Conservation (phyloP, 1,140 invertebrate genomes). For the Drosophila virilis region DNA sequence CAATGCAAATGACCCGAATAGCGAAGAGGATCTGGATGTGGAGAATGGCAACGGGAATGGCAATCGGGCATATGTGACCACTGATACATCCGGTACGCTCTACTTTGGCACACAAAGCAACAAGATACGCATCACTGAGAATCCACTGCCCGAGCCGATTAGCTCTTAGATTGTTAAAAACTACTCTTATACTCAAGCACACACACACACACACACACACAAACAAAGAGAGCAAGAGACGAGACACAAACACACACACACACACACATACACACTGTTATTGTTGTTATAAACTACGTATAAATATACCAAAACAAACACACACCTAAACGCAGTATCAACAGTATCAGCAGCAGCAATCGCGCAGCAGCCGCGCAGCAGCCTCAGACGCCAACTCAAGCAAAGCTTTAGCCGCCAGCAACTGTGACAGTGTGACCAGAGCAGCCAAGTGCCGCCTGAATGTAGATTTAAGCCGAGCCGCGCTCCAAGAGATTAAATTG, state of each 20-base stretch:
- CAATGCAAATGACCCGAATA: conserved; percentile 45
- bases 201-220: conserved; percentile 24
- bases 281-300: conserved; percentile 68
- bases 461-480: conserved; percentile 66
- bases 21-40: conserved; percentile 58
- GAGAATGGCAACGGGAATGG: conserved; percentile 73
- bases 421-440: conserved; percentile 55
- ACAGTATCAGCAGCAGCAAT: conserved; percentile 32
- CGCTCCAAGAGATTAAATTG: conserved; percentile 66
- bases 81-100: conserved; percentile 66
- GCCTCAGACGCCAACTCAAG: conserved; percentile 47
- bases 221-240: conserved; percentile 34
- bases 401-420: conserved; percentile 51
- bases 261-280: conserved; percentile 58
- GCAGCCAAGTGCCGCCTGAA: conserved; percentile 60
- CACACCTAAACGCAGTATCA: conserved; percentile 33
- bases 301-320: conserved; percentile 37
- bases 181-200: conserved; percentile 30
- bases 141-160: conserved; percentile 84
- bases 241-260: conserved; percentile 48
- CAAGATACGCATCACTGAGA: conserved; percentile 84
- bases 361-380: conserved; percentile 47
- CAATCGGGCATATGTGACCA: conserved; percentile 76
- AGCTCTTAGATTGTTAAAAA: conserved; percentile 77
- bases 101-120: conserved; percentile 74